Conservation (phyloP, 2,888 invertebrate species). For the Lepidocyrtoides sp. region DNA sequence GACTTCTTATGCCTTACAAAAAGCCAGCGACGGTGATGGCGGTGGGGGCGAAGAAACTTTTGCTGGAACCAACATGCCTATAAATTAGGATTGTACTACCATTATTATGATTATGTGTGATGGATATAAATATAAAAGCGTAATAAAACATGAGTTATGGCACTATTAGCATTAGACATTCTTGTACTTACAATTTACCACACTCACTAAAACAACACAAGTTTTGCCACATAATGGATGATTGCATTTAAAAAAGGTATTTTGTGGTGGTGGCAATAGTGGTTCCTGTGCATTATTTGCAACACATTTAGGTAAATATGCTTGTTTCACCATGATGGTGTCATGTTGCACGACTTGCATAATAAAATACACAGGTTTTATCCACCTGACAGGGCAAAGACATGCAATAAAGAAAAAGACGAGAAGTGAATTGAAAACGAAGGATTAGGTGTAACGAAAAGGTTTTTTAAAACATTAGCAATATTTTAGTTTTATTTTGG, state of each 20-base stretch:
- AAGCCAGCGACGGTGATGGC: not conserved
- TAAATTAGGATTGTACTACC: slow-evolving; percentile 66
- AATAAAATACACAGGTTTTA: not conserved
- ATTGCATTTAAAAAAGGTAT: slow-evolving; percentile 31
- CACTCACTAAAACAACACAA: slow-evolving; percentile 23
- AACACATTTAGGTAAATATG: too few relatives aligned
- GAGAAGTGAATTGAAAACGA: slow-evolving; percentile 59
- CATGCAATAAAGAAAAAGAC: not conserved
- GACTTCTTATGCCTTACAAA: not conserved
- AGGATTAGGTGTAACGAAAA: slow-evolving; percentile 19
- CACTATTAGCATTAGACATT: slow-evolving; percentile 64
- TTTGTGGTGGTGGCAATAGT: not conserved
- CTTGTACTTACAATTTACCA: slow-evolving; percentile 48
- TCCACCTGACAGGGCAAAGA: not conserved
- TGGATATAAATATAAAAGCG: slow-evolving; percentile 65
- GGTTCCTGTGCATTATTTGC: too few relatives aligned
- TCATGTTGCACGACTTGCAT: not conserved
- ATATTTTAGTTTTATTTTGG: not conserved
- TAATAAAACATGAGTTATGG: slow-evolving; percentile 77
- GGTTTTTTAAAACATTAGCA: too few relatives aligned
- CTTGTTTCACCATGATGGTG: too few relatives aligned
- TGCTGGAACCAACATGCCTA: slow-evolving; percentile 28
- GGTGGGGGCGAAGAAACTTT: slow-evolving; percentile 27
- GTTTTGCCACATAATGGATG: slow-evolving; percentile 54
- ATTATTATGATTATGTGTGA: slow-evolving; percentile 60